Evolutionary conservation across 2,113 vertebrate species (phyloP), one percentile per base, ranked within the genome.

Genomic region (Lepisosteus osseus): DNA sequence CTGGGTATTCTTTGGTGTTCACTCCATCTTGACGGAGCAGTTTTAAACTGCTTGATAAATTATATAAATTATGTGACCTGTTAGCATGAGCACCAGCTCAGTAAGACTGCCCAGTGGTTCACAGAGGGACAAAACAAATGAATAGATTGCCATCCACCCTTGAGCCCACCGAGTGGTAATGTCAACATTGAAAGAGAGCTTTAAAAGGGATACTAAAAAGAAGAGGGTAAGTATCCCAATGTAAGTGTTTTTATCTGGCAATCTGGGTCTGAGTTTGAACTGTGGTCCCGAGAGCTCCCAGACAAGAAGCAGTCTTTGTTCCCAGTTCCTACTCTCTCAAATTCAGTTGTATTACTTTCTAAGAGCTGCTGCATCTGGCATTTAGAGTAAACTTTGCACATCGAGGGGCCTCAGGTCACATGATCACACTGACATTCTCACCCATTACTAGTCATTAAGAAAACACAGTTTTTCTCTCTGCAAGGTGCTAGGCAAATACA

Each of bases 401-500:
- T 67, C 59, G 63, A 41, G 8, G 63, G 67, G 77, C 72, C 74
- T 73, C 72, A 40, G 67, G 78, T 62, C 69, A 82, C 76, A 64
- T 15, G 74, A 80, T 76, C 77, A 69, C 14, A 59, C 72, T 85
- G 81, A 85, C 81, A 80, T 78, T 83, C 74, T 80, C 76, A 77
- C 78, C 79, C 72, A 63, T 76, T 74, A 76, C 75, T 80, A 70
- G 79, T 83, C 84, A 84, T 85, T 86, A 84, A 82, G 80, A 83
- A 84, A 88, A 85, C 82, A 84, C 76, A 41, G 71, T 64, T 66
- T 40, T 72, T 86, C 82, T 79, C 83, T 86, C 86, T 79, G 84
- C 76, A 79, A 86, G 86, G 84, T 86, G 85, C 82, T 84, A 79
- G 75, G 76, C 76, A 86, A 88, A 88, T 78, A 85, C 67, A 57